Base-by-base conservation (phyloP, 1,140 invertebrate species). In the Brachionus paranguensis region DNA sequence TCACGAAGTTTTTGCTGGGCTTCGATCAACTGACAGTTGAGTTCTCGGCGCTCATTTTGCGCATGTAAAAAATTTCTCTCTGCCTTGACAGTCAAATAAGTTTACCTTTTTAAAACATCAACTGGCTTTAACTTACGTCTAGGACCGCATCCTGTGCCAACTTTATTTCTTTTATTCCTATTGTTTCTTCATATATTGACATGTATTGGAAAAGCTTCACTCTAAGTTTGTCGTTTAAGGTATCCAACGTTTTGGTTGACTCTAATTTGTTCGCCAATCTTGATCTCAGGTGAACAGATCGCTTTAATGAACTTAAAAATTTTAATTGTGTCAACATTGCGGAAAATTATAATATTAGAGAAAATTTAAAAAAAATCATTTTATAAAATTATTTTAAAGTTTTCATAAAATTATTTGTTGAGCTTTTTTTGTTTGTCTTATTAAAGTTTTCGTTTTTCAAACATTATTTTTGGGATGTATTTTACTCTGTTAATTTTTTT, bases 1-100 rank as follows among this genome's bases (percentile, higher is more conserved):
- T 92, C 91, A 86, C 93, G 92, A 8, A 94, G 87, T 74, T 91
- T 90, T 20, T 88, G 88, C 84, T 93, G 92, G 10, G 93, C 88
- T 11, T 86, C 86, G 10, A 90, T 88, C 24, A 93, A 85, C 85
- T 91, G 87, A 11, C 88, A 87, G 41, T 92, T 92, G 17, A 91
- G 87, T 24, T 92, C 90, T 60, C 93, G 88, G 50, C 93, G 87
- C 43, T 88, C 86, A 65, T 93, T 91, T 88, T 93, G 93, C 7
- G 92, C 90, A 33, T 86, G 85, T 33, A 92, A 89, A 86, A 93
- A 93, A 17, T 90, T 89, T 79, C 91, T 84, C 86, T 91, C 91
- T 88, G 93, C 29, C 68, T 72, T 68, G 33, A 68, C 11, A 68
- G 33, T 43, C 37, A 72, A 29, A 24, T 85, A 17, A 78, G 47